phyloP scores from a whole-genome alignment of 2,113 vertebrate genomes.

The Oxyruncus cristatus region DNA sequence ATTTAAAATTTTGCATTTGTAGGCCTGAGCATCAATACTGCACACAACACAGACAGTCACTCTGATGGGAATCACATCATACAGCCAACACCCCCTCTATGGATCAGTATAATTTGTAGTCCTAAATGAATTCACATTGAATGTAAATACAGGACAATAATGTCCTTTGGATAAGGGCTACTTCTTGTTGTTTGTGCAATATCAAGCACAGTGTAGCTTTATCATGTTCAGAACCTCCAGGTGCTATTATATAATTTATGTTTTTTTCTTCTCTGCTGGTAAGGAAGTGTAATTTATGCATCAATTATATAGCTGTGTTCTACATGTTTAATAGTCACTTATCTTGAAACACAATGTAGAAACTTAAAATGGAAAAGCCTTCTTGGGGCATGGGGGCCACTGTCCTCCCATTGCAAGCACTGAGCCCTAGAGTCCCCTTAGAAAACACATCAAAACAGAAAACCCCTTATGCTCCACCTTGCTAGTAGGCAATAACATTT shows the following conservation, averaged over 20 bases:
- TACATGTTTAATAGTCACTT: neutral
- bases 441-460: neutral
- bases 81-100: neutral
- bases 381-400: neutral
- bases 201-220: neutral
- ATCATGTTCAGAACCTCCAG: neutral
- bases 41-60: neutral
- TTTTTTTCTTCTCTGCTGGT: neutral
- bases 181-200: neutral
- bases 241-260: neutral
- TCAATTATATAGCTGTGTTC: neutral
- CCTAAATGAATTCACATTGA: neutral
- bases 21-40: neutral
- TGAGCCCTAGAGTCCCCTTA: neutral
- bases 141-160: neutral
- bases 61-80: neutral
- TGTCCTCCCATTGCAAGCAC: neutral
- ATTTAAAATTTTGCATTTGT: constrained; percentile 2
- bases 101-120: neutral
- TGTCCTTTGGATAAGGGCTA: neutral
- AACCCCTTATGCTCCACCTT: neutral
- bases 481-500: neutral
- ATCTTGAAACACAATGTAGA: neutral
- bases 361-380: neutral
- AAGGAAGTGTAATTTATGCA: neutral